Conservation (phyloP, 2,888 invertebrate genomes). For the Plagodis pulveraria region DNA sequence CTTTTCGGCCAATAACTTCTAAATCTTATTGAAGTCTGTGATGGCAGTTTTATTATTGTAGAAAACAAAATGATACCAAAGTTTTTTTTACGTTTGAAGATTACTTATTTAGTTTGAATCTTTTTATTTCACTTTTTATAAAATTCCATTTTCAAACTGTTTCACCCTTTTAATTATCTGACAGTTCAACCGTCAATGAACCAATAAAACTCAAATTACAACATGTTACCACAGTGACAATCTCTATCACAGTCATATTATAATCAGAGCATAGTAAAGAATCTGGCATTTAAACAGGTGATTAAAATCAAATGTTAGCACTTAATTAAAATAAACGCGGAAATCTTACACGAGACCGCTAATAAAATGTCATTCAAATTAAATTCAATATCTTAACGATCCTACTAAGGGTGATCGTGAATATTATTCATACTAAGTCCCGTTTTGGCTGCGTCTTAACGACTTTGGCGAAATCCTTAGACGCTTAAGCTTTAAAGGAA, state of each 20-base stretch:
- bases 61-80: too few species aligned
- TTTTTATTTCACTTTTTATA: too few species aligned
- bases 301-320: conserved; percentile 9
- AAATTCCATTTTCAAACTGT: too few species aligned
- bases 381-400: conserved; percentile 34
- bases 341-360: conserved; percentile 36
- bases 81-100: too few species aligned
- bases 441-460: conserved; percentile 27
- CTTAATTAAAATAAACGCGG: conserved; percentile 38
- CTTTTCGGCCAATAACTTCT: too few species aligned
- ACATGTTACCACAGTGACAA: not conserved
- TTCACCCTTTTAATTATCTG: too few species aligned
- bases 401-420: conserved; percentile 25
- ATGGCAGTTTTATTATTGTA: too few species aligned
- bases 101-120: too few species aligned
- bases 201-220: too few species aligned
- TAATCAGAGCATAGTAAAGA: too few species aligned
- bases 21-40: too few species aligned
- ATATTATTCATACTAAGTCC: conserved; percentile 22
- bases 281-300: not conserved
- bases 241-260: not conserved
- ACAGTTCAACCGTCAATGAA: too few species aligned
- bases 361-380: conserved; percentile 36
- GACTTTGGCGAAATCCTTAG: conserved; percentile 19
- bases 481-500: conserved; percentile 12